These are phyloP conservation scores for Cynopterus sphinx DNA, from an alignment of 2,797 vertebrate species.

Conservation along the genomic window DNA sequence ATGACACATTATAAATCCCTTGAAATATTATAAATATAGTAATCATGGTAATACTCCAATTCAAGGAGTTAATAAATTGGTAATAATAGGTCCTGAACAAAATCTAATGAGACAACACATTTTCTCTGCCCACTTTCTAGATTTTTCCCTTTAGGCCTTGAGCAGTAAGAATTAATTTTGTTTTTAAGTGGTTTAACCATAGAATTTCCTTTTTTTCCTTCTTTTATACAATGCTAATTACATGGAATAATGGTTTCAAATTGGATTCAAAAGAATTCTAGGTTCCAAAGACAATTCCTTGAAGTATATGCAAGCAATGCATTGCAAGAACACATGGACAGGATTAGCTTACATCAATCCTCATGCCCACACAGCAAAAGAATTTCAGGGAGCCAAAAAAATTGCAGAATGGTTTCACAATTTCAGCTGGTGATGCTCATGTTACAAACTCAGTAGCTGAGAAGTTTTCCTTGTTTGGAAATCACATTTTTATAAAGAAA, in stretches of 20 bases:
- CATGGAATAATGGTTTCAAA: slow-evolving; percentile 26
- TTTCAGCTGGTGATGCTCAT: background rate
- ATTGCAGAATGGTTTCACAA: background rate
- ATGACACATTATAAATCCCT: slow-evolving; percentile 61
- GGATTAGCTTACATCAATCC: slow-evolving; percentile 2
- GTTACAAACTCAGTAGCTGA: background rate
- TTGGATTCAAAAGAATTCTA: slow-evolving; percentile 53
- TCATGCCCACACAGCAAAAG: background rate
- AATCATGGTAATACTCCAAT: slow-evolving; percentile 54
- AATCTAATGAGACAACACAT: slow-evolving; percentile 57
- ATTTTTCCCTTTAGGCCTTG: slow-evolving; percentile 35
- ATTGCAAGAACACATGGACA: slow-evolving; percentile 1
- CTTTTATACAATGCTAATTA: slow-evolving; percentile 59
- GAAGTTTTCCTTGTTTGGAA: slow-evolving; percentile 19
- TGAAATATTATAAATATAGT: slow-evolving; percentile 66
- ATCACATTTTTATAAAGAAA: background rate
- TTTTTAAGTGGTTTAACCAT: slow-evolving; percentile 62
- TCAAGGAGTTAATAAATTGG: slow-evolving; percentile 65
- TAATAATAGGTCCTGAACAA: slow-evolving; percentile 62
- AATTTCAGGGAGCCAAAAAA: background rate
- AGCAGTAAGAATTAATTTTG: slow-evolving; percentile 64
- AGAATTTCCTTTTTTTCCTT: background rate
- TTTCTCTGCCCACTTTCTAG: slow-evolving; percentile 54
- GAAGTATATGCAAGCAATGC: slow-evolving; percentile 46
- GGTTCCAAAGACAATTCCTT: slow-evolving; percentile 36